These are phyloP conservation scores for Cololabis saira DNA, from an alignment of 2,113 vertebrate genomes.

Conservation along the genomic window DNA sequence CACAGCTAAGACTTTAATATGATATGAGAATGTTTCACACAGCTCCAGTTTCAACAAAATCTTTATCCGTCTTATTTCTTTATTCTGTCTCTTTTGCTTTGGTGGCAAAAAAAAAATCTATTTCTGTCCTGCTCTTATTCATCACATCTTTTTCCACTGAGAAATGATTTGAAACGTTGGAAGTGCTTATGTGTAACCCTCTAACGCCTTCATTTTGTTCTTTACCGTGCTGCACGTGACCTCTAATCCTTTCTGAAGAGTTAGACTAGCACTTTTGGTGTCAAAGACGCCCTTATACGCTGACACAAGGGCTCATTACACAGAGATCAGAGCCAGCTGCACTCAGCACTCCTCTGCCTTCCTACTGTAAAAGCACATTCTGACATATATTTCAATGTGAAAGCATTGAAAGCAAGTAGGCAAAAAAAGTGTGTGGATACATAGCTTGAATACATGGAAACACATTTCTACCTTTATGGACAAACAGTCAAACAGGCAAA, in stretches of 20 bases:
- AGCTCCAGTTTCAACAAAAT: not conserved
- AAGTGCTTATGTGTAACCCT: slow-evolving; percentile 2
- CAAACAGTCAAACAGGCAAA: too few species aligned
- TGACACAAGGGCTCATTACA: slow-evolving; percentile 72
- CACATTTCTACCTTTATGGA: too few species aligned
- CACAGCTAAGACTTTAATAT: too few species aligned
- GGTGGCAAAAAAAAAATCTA: not conserved
- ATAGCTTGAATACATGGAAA: too few species aligned
- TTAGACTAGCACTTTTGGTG: slow-evolving; percentile 74
- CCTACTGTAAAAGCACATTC: not conserved
- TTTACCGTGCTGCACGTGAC: slow-evolving; percentile 31
- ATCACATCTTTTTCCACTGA: not conserved
- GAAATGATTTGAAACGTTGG: not conserved
- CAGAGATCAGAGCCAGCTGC: slow-evolving; percentile 62
- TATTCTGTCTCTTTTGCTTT: not conserved
- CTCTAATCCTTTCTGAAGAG: slow-evolving; percentile 36
- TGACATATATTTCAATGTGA: not conserved
- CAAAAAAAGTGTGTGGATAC: too few species aligned
- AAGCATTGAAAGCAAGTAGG: not conserved
- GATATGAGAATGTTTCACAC: not conserved
- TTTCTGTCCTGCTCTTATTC: not conserved
- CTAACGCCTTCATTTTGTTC: slow-evolving; percentile 1
- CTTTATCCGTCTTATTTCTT: not conserved
- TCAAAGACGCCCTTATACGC: slow-evolving; percentile 62
- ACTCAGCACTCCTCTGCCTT: slow-evolving; percentile 10